Evolutionary conservation across 2,113 vertebrate genomes (phyloP), one percentile per base, ranked within the genome.

Genomic region (Notarius lentiginosus): DNA sequence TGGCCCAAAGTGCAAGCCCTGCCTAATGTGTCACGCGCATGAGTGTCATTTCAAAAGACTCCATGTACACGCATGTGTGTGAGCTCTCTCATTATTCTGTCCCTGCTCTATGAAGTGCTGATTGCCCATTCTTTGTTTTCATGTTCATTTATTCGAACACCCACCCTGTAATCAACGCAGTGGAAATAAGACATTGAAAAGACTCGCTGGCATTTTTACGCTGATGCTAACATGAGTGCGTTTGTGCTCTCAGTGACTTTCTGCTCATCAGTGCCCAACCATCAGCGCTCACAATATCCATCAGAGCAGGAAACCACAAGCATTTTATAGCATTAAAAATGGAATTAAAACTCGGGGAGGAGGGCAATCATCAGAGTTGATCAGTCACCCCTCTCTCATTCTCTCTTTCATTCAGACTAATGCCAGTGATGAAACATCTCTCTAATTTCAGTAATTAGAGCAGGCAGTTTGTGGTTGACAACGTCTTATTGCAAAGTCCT

Each of bases 61-160:
- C 77, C 77, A 84, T 84, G 87, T 83, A 81, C 87, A 88, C 85
- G 90, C 85, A 34, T 56, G 89, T 83, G 89, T 51, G 90, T 89
- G 88, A 93, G 91, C 90, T 91, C 92, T 89, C 92, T 95, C 91
- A 95, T 95, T 95, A 95, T 94, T 94, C 91, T 95, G 93, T 95
- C 94, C 79, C 82, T 84, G 87, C 90, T 89, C 94, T 93, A 94
- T 94, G 92, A 95, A 94, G 94, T 93, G 92, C 92, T 96, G 94
- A 95, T 95, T 95, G 94, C 92, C 92, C 87, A 87, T 34, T 93
- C 93, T 95, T 96, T 96, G 94, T 95, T 96, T 94, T 93, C 94
- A 89, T 73, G 90, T 93, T 94, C 94, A 94, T 95, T 95, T 94
- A 94, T 95, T 93, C 91, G 92, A 94, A 95, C 92, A 93, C 93